A percentile compares a stretch with the other conserved stretches of the same genome.
These are phyloP conservation scores for Semicossyphus pulcher DNA, from an alignment of 2,113 vertebrate species.

Conservation along the genomic window DNA sequence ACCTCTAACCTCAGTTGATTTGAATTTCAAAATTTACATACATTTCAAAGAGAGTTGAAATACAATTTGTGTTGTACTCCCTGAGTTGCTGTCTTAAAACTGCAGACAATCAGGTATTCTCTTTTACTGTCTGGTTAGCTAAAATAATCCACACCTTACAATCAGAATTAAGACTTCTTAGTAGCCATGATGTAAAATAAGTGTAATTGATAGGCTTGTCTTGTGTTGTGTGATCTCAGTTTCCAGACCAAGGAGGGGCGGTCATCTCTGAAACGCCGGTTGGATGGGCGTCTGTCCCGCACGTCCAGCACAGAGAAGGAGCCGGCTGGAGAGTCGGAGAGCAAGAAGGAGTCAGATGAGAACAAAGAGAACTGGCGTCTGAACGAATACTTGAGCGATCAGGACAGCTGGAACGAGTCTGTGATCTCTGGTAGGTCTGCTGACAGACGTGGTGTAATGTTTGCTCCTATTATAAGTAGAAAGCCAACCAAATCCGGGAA, in stretches of 20 bases:
- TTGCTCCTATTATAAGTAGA: conserved; percentile 6
- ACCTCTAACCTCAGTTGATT: too few relatives aligned
- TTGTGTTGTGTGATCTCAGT: conserved; percentile 74
- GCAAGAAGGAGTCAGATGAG: conserved; percentile 90
- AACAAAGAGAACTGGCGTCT: conserved; percentile 96
- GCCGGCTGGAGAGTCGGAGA: conserved; percentile 77
- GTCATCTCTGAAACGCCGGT: conserved; percentile 89
- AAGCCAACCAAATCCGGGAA: conserved; percentile 20
- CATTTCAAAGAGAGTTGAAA: too few relatives aligned
- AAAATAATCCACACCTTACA: neutral
- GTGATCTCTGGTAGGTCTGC: conserved; percentile 91
- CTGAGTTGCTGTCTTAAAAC: too few relatives aligned
- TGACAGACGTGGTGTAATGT: neutral
- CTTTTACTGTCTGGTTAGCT: neutral
- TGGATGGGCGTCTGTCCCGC: conserved; percentile 88
- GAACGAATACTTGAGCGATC: conserved; percentile 88
- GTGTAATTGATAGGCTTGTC: conserved; percentile 7
- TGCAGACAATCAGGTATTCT: neutral
- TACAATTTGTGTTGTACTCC: too few relatives aligned
- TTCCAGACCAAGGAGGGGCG: conserved; percentile 90
- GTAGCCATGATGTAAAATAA: neutral
- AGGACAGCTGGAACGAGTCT: conserved; percentile 93
- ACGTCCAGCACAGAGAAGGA: conserved; percentile 87
- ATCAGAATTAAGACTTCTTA: neutral
- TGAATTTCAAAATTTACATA: too few relatives aligned